A percentile compares a stretch with the other conserved stretches of the same genome.
phyloP scores from a whole-genome alignment of 2,113 vertebrate species.

The Pseudopipra pipra region DNA sequence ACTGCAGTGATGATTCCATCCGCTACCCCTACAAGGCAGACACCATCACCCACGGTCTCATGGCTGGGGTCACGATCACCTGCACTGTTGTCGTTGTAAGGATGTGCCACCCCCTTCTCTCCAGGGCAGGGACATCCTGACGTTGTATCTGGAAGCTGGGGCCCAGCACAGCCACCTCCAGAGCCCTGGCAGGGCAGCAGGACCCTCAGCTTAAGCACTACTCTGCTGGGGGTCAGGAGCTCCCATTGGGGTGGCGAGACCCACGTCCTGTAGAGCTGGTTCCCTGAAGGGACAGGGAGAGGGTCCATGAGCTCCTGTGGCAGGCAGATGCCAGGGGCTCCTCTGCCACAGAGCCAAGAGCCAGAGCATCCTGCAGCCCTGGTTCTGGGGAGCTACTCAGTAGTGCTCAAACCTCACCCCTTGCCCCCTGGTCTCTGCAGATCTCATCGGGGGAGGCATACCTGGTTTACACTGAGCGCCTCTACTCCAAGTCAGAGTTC shows the following conservation, averaged over 20 bases:
- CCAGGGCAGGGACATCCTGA: neutral
- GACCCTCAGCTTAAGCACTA: neutral
- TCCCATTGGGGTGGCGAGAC: neutral
- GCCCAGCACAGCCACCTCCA: neutral
- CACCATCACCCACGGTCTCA: slow-evolving; percentile 90
- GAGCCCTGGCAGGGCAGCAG: neutral
- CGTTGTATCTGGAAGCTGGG: neutral
- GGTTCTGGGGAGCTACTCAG: neutral
- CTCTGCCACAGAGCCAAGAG: neutral
- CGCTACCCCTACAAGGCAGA: slow-evolving; percentile 87
- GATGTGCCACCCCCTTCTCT: neutral
- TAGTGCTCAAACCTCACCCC: neutral
- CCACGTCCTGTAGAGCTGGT: accelerated
- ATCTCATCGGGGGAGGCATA: slow-evolving; percentile 87
- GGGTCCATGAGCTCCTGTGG: neutral
- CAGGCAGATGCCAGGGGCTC: accelerated
- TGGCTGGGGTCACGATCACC: slow-evolving; percentile 89
- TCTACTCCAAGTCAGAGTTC: slow-evolving; percentile 87
- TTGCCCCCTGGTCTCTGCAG: slow-evolving; percentile 58
- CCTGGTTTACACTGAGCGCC: slow-evolving; percentile 85
- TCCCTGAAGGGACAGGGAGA: neutral
- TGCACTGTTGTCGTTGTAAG: slow-evolving; percentile 89
- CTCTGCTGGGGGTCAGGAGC: neutral
- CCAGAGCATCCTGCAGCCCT: neutral
- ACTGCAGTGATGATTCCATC: slow-evolving; percentile 90